These are phyloP conservation scores for Agrilus planipennis DNA, from an alignment of 1,140 invertebrate genomes.

Conservation along the genomic window DNA sequence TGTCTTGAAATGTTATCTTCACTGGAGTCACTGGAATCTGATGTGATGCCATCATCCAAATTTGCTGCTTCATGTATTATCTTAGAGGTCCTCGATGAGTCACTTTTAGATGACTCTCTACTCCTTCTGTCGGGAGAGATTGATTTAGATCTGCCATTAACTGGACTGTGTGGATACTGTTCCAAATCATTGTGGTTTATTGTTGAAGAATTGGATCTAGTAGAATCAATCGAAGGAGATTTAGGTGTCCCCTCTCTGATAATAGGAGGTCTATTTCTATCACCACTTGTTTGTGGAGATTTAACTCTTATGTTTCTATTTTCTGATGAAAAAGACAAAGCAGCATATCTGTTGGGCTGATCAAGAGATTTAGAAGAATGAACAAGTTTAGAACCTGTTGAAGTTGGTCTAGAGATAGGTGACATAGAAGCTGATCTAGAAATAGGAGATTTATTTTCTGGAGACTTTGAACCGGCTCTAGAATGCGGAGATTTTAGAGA, in stretches of 20 bases:
- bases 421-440: constrained; percentile 1
- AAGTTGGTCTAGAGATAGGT: constrained; percentile 1
- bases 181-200: constrained; percentile 7
- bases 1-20: constrained; percentile 26
- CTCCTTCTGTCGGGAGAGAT: constrained; percentile 16
- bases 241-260: not conserved
- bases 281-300: constrained; percentile 3
- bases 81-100: constrained; percentile 19
- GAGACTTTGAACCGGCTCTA: not conserved
- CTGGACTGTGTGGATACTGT: constrained; percentile 9
- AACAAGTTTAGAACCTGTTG: not conserved
- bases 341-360: constrained; percentile 5
- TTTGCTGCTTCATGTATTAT: constrained; percentile 13
- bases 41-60: constrained; percentile 25
- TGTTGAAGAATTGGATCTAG: constrained; percentile 1
- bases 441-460: constrained; percentile 5
- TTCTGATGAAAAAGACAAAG: constrained; percentile 1
- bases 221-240: too few relatives aligned
- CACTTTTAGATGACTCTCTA: constrained; percentile 16
- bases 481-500: too few relatives aligned
- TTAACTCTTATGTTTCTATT: constrained; percentile 7
- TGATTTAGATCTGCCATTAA: constrained; percentile 12
- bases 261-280: not conserved
- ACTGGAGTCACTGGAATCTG: constrained; percentile 31
- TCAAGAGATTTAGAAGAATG: constrained; percentile 3